phyloP scores from a whole-genome alignment of 2,888 invertebrate genomes.

The Strigamia transsilvanica region DNA sequence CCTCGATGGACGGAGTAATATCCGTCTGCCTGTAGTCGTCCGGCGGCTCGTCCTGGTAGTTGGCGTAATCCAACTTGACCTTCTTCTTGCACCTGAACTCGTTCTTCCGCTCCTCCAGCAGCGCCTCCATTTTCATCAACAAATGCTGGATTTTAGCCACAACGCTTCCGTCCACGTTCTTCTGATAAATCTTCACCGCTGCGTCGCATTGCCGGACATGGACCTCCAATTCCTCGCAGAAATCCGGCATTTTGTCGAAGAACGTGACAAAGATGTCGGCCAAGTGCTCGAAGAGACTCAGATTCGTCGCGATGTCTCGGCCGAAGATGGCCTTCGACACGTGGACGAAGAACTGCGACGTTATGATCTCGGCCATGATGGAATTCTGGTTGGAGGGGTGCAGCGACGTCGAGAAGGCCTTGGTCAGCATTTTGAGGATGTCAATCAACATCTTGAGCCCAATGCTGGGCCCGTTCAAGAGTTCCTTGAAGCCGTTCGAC shows the following conservation, averaged over 20 bases:
- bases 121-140: background rate
- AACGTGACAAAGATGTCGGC: background rate
- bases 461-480: background rate
- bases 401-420: background rate
- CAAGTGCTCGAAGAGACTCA: background rate
- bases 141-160: background rate
- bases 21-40: constrained; percentile 57
- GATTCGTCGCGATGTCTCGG: background rate
- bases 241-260: background rate
- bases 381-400: constrained; percentile 21
- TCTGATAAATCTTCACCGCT: background rate
- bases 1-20: constrained; percentile 60
- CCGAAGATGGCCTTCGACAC: background rate
- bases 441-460: background rate
- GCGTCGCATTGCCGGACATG: background rate
- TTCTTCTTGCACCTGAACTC: background rate
- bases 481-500: background rate
- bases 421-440: background rate
- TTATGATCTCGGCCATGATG: background rate
- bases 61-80: background rate
- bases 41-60: background rate
- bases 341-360: background rate
- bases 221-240: background rate
- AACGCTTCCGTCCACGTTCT: background rate
- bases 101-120: background rate